Evolutionary conservation across 2,797 vertebrate species (phyloP), one percentile per base, ranked within the genome.

Genomic region (Anguilla pacifica): DNA sequence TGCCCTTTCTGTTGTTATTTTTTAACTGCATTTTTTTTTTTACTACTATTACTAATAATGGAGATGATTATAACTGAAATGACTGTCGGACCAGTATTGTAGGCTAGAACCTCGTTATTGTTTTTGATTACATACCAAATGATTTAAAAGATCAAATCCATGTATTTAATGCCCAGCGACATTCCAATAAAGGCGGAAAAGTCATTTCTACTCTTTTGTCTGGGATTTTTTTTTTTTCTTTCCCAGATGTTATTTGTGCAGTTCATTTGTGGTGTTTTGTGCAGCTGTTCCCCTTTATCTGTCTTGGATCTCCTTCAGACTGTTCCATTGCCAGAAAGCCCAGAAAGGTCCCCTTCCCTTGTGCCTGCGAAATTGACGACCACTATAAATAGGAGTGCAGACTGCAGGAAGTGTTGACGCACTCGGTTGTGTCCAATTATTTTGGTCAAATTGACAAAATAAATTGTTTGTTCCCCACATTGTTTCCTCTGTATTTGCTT

Each of bases 171-270:
- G 96, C 96, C 96, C 97, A 96, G 96, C 93, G 95, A 96, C 96
- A 97, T 98, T 98, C 97, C 96, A 98, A 98, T 98, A 98, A 98
- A 99, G 96, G 96, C 96, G 96, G 94, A 94, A 84, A 59, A 59
- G 39, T 35, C 25, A 84, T 84, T 84, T n/a, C 89, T 28, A 51
- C 9, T 0, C 43, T 67, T 53, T 49, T 77, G 0, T 31, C 22
- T 28, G 13, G 59, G 3, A 67, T 35, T 35, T 35, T 1, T 53
- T 6, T 6, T 25, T 25, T 13, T 84, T 77, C 43, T 86, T 28
- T 67, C 43, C 43, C 53, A 55, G 17, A 59, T 49, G 49, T 49
- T 53, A 3, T 61, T 15, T n/a, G 59, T n/a, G 17, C 74, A 79
- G 79, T 43, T 49, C 19, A 81, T 49, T 25, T 9, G 19, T 49